Percentiles rank a stretch among this genome's conserved stretches.
Conservation (phyloP, 2,888 invertebrate species). For the Apotomis turbidana region DNA sequence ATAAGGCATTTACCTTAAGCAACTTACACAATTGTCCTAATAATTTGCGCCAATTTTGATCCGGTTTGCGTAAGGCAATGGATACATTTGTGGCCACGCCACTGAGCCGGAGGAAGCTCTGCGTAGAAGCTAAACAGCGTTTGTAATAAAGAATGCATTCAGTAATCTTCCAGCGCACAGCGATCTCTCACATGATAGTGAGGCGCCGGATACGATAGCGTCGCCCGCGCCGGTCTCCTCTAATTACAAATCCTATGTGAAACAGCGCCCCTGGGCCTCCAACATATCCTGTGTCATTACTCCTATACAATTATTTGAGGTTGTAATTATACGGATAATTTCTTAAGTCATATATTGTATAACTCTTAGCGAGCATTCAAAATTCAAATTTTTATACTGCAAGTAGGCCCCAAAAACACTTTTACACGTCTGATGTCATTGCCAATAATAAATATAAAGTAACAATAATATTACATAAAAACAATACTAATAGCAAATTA, state of each 20-base stretch:
- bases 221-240: constrained; percentile 63
- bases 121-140: constrained; percentile 4
- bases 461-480: no score
- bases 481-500: no score
- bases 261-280: constrained; percentile 27
- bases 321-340: constrained; percentile 29
- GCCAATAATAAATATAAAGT: no score
- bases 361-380: constrained; percentile 13
- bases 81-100: no score
- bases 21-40: no score
- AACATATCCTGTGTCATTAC: constrained; percentile 20
- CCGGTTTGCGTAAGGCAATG: no score
- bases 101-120: no score
- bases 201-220: constrained; percentile 70
- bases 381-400: not conserved
- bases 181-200: constrained; percentile 78
- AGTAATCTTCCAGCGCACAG: constrained; percentile 44
- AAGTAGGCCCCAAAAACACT: no score
- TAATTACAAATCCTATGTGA: constrained; percentile 72
- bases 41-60: no score
- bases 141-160: constrained; percentile 14
- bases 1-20: no score
- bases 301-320: constrained; percentile 27
- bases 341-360: constrained; percentile 10
- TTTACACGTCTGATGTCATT: no score